Evolutionary conservation across 2,888 invertebrate genomes (phyloP).

Genomic region (Choreutis nemorana): DNA sequence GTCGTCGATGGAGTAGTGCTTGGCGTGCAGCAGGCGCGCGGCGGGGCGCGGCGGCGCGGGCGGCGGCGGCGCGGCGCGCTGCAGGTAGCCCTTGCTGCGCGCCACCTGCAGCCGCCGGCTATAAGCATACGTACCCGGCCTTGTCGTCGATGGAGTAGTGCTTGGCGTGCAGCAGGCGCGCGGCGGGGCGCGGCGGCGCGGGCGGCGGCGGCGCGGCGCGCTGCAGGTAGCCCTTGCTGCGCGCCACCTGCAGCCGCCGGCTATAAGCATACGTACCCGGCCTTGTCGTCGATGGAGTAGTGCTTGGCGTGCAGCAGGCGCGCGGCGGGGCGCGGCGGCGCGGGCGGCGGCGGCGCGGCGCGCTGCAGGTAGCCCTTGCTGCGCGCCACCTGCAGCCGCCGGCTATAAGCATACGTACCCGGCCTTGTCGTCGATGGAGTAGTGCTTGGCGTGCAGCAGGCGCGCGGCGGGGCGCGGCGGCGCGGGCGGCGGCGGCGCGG

Average conservation of each 20-base stretch:
- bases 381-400: conserved; percentile 69
- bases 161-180: conserved; percentile 52
- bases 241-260: conserved; percentile 69
- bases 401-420: conserved; percentile 73
- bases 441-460: conserved; percentile 38
- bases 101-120: conserved; percentile 70
- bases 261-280: conserved; percentile 72
- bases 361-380: conserved; percentile 62
- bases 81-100: conserved; percentile 67
- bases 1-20: conserved; percentile 27
- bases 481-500: conserved; percentile 72
- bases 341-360: conserved; percentile 73
- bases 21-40: conserved; percentile 65
- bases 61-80: conserved; percentile 70
- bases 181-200: conserved; percentile 75
- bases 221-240: conserved; percentile 66
- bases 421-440: conserved; percentile 36
- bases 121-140: conserved; percentile 71
- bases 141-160: conserved; percentile 32
- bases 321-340: conserved; percentile 78
- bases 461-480: conserved; percentile 79
- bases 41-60: conserved; percentile 74
- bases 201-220: conserved; percentile 73
- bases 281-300: conserved; percentile 31
- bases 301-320: conserved; percentile 38